phyloP scores from a whole-genome alignment of 1,140 invertebrate species.

The Neodiprion pinetum region DNA sequence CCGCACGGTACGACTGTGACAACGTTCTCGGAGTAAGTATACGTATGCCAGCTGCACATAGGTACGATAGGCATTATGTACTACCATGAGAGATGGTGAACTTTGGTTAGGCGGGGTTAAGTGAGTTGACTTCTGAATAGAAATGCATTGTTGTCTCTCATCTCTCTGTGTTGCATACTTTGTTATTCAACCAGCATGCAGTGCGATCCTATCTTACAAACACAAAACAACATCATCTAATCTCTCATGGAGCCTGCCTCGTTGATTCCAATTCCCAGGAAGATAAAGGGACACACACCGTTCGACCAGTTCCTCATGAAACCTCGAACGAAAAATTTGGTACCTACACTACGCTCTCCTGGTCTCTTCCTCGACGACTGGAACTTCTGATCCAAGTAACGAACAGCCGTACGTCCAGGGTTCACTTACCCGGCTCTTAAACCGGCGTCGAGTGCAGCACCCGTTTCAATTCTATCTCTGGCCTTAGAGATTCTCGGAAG shows the following conservation, averaged over 20 bases:
- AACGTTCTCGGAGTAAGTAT: no score
- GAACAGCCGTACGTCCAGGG: neutral
- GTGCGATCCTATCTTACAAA: neutral
- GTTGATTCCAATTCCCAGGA: no score
- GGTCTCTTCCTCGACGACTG: no score
- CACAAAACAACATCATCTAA: neutral
- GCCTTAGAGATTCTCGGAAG: neutral
- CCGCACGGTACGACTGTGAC: no score
- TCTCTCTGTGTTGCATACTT: neutral
- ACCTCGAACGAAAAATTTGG: no score
- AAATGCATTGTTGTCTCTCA: neutral
- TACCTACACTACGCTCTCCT: no score
- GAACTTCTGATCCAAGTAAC: no score
- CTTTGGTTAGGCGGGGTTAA: neutral
- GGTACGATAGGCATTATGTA: no score
- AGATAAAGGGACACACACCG: no score
- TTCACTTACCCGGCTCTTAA: neutral
- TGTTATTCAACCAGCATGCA: neutral
- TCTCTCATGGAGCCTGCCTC: neutral
- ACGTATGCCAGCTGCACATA: no score
- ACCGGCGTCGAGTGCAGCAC: neutral
- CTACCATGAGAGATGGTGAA: neutral
- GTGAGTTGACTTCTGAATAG: slow-evolving; percentile 7
- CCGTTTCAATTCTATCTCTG: slow-evolving; percentile 2
- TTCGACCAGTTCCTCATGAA: no score